Evolutionary conservation across 2,797 vertebrate genomes (phyloP), one percentile per base, ranked within the genome.

Genomic region (Avahi laniger): DNA sequence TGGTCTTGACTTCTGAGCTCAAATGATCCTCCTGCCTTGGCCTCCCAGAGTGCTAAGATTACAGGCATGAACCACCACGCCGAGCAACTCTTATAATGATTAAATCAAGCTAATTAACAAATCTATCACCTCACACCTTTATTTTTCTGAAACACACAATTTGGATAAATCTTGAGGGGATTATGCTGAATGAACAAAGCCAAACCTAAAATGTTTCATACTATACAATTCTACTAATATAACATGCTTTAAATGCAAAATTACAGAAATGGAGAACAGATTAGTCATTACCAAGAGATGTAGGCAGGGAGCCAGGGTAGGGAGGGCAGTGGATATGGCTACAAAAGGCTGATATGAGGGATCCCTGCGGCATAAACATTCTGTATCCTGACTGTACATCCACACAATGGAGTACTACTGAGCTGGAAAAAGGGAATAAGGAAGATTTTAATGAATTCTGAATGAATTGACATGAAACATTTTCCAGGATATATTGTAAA

Each of bases 251-350:
- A 35, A 81, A 88, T 87, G 18, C 48, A 87, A 72, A 72, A 72
- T 78, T 57, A 83, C 11, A 65, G 38, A 63, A 79, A 41, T 10
- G 10, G 30, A 67, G 18, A 76, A 52, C 5, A 63, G 20, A 67
- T 14, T 9, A 69, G 41, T 48, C 7, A 8, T 17, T 50, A 11
- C 0, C n/a, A 22, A 22, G 3, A 5, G 2, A 8, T 63, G 7
- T 10, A 57, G 10, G 11, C 7, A 38, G 20, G 38, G 9, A 13
- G 4, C 4, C 8, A 1, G 9, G 6, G 9, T 2, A 59, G 26
- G 8, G 1, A 22, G 1, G 13, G 1, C 13, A 33, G 13, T 17
- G 0, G 26, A 30, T 72, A 26, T 15, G 17, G 43, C 11, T 15
- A 15, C 3, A 46, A 28, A 76, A 52, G 4, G 13, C 2, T 22